A percentile compares a stretch with the other conserved stretches of the same genome.
Evolutionary conservation across 2,797 vertebrate genomes (phyloP).

Genomic region (Oreochromis mossambicus): DNA sequence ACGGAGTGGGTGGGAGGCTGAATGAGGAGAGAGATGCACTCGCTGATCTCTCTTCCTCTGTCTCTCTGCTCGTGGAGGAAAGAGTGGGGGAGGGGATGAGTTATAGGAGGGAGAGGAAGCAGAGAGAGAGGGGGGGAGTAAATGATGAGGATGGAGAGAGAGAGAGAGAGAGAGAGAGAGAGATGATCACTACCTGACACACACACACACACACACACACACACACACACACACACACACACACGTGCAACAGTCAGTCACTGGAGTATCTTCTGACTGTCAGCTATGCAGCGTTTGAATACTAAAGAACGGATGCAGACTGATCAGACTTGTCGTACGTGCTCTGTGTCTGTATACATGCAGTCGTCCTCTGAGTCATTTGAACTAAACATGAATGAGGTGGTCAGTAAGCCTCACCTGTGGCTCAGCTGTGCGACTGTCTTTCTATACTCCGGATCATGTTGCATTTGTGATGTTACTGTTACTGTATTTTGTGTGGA

Average conservation of each 20-base stretch:
- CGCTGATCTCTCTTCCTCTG: conserved; percentile 34
- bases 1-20: conserved; percentile 14
- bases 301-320: background rate
- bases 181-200: background rate
- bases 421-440: background rate
- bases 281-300: background rate
- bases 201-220: too few relatives aligned
- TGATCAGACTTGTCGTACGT: background rate
- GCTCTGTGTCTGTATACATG: background rate
- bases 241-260: background rate
- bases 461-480: background rate
- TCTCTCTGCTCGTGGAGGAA: conserved; percentile 3
- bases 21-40: conserved; percentile 51
- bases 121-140: background rate
- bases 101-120: background rate
- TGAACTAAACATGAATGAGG: background rate
- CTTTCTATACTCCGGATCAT: background rate
- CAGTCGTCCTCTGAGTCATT: background rate
- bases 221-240: background rate
- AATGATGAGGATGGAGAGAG: background rate
- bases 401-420: background rate
- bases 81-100: conserved; percentile 12
- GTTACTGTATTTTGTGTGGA: background rate
- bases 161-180: too few relatives aligned
- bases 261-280: background rate